Base-by-base conservation (phyloP, 2,113 vertebrate genomes). In the Colius striatus region DNA sequence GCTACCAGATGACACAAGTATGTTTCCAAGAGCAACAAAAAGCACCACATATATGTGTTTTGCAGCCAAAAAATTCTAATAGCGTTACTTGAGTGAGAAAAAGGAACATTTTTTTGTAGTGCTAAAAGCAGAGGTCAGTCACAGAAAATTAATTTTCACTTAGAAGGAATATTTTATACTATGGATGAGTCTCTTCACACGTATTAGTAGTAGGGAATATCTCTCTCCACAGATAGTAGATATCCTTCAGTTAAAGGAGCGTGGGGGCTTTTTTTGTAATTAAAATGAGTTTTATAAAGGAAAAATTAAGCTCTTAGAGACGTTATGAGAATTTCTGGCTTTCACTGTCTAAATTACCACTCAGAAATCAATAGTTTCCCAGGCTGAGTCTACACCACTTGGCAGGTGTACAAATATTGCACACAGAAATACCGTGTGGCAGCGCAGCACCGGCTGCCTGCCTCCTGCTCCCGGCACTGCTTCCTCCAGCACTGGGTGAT, bases 401-500 rank as follows among this genome's bases (percentile, higher is more conserved):
- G 83, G 70, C 1, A 0, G 5, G 22, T 25, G 55, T 13, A 18
- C 34, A 45, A 48, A 83, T 26, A 50, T 1, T 36, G 25, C 63
- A 57, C 12, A 3, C 38, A 18, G 9, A 54, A 80, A 76, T 34
- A 27, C 11, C 0, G 17, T 4, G 32, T 0, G 1, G 45, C 5
- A 0, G 6, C 18, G 34, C 57, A 43, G 32, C 0, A 1, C 54
- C 45, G 26, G 45, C 51, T 0, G 0, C 57, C 54, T 5, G 16
- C 55, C 34, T 79, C 41, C 57, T 38, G 70, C 38, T 43, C 65
- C 61, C 82, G 9, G 41, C 1, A 2, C 55, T 5, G n/a, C 67
- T 67, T 13, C 41, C 55, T 10, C 65, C 77, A 50, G 14, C 2
- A 1, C 74, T 1, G 65, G 32, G 13, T 9, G 9, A 6, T 6